A percentile compares a stretch with the other conserved stretches of the same genome.
phyloP scores from a whole-genome alignment of 2,888 invertebrate genomes.

The Chaetogeoica ovagalla region DNA sequence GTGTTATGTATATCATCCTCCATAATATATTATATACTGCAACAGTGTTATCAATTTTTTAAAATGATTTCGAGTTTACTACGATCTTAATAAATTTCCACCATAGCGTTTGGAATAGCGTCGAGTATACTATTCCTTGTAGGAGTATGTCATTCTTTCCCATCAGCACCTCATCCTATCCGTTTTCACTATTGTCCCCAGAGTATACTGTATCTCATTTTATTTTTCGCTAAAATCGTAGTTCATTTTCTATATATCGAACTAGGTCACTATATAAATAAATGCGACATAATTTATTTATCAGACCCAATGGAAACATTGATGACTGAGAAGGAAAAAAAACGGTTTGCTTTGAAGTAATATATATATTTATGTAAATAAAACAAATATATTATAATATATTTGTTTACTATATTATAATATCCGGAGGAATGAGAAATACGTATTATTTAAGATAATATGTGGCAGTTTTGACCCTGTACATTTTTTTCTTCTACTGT shows the following conservation, averaged over 20 bases:
- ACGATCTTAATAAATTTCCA: background rate
- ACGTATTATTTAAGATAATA: background rate
- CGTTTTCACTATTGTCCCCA: slow-evolving; percentile 4
- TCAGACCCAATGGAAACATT: slow-evolving; percentile 12
- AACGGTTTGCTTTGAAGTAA: background rate
- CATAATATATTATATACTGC: no score
- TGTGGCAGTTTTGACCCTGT: no score
- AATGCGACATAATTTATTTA: slow-evolving; percentile 13
- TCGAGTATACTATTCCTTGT: background rate
- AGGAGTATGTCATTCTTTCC: slow-evolving; percentile 7
- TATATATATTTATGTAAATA: background rate
- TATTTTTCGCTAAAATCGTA: background rate
- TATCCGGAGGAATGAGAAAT: no score
- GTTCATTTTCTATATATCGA: background rate
- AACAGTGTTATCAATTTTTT: no score
- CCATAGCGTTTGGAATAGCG: background rate
- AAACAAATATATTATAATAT: background rate
- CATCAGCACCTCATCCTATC: slow-evolving; percentile 11
- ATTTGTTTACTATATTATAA: background rate
- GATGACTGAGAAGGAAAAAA: slow-evolving; percentile 2
- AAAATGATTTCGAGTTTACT: no score
- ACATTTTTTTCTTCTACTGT: no score
- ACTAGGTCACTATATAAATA: background rate
- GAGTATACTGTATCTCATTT: no score
- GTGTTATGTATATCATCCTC: no score